Evolutionary conservation across 2,888 invertebrate species (phyloP).

Genomic region (Heterodera filipjevi): DNA sequence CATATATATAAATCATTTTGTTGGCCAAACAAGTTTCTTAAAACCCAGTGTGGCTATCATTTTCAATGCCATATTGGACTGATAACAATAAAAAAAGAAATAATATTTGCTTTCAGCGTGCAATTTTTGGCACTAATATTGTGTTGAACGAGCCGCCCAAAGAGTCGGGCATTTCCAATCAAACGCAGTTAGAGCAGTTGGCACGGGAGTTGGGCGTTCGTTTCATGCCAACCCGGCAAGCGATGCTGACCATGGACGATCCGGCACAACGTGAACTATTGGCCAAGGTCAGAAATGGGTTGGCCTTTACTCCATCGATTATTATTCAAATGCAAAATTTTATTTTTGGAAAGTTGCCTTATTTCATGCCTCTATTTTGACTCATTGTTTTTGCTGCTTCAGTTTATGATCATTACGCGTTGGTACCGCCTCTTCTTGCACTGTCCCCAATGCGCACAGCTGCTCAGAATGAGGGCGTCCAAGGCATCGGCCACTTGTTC

Average conservation of each 20-base stretch:
- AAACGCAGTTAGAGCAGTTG: constrained; percentile 32
- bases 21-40: no score
- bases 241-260: constrained; percentile 56
- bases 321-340: neutral
- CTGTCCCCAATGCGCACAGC: constrained; percentile 67
- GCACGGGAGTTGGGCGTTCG: constrained; percentile 40
- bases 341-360: no score
- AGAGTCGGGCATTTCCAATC: constrained; percentile 29
- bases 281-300: constrained; percentile 44
- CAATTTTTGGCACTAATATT: neutral
- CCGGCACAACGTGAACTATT: constrained; percentile 53
- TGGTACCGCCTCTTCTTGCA: constrained; percentile 67
- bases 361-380: no score
- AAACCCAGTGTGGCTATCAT: no score
- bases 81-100: neutral
- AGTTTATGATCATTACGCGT: constrained; percentile 67
- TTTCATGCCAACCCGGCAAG: constrained; percentile 52
- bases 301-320: neutral
- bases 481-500: constrained; percentile 57
- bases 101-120: neutral
- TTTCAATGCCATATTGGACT: no score
- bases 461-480: constrained; percentile 50
- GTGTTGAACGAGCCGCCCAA: neutral
- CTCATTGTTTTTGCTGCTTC: constrained; percentile 17
- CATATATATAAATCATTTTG: neutral